Base-by-base conservation (phyloP, 2,113 vertebrate species). In the Poeciliopsis retropinna region DNA sequence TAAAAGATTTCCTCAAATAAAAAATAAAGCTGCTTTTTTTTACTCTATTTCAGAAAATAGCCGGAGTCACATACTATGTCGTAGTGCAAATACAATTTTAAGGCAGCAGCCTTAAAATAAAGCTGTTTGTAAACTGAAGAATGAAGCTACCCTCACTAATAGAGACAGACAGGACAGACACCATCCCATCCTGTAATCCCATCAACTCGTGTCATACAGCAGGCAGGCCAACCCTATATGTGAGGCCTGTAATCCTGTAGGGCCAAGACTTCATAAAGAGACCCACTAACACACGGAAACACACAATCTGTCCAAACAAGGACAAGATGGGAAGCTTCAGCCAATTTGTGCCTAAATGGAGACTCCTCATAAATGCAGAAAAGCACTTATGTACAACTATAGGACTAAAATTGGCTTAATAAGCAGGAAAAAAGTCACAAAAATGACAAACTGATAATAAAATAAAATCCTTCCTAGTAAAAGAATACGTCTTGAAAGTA, bases 191-290 rank as follows among this genome's bases (percentile, higher is more conserved):
- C 89, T 88, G 81, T 95, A 95, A 95, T 95, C 93, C 80, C 76
- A 94, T 95, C 93, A 95, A 90, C 88, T 93, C 93, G 87, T 92
- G 92, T 93, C 92, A 93, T 92, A 92, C 86, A 93, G 92, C 84
- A 86, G 86, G 86, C 85, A 90, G 91, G 91, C 78, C 34, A 37
- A 37, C 10, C 89, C 90, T 92, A 91, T 94, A 86, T 90, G 78
- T 77, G 83, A 90, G 90, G 92, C 89, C 90, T 93, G 92, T 94
- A 94, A 95, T 96, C 94, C 94, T 71, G 47, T 54, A 54, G 27
- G 47, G 89, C 91, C 94, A 93, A 95, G 93, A 85, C 90, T 91
- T 92, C 88, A 91, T 88, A 91, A 87, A 92, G 78, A 60, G 29
- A 82, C 34, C 74, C 78, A 81, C 79, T 73, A 84, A 76, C 73